A percentile compares a stretch with the other conserved stretches of the same genome.
These are phyloP conservation scores for Chelon labrosus DNA, from an alignment of 2,797 vertebrate species.

Conservation along the genomic window DNA sequence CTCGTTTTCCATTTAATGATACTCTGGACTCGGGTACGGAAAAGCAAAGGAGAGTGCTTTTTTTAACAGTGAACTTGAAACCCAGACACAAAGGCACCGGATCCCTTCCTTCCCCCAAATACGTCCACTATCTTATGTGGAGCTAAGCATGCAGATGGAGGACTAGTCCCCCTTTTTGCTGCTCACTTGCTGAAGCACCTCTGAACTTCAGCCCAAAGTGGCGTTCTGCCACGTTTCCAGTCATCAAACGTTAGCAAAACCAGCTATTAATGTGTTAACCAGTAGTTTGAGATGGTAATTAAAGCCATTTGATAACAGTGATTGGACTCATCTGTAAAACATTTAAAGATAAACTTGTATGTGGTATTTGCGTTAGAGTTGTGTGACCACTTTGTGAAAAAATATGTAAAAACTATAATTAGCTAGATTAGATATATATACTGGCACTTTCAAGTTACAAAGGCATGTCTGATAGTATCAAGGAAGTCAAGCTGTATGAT, in stretches of 20 bases:
- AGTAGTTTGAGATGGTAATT: neutral
- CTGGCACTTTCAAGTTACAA: no score
- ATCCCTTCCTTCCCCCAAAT: slow-evolving; percentile 51
- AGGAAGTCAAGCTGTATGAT: neutral
- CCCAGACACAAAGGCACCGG: slow-evolving; percentile 74
- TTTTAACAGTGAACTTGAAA: slow-evolving; percentile 66
- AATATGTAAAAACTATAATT: neutral
- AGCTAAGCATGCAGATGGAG: slow-evolving; percentile 22
- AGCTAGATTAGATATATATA: neutral
- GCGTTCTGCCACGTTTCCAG: slow-evolving; percentile 2
- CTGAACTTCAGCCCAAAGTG: neutral
- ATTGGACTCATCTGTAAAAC: neutral
- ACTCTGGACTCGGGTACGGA: slow-evolving; percentile 73
- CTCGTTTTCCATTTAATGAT: slow-evolving; percentile 61
- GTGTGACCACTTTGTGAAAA: no score
- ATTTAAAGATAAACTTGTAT: no score
- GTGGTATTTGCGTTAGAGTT: no score
- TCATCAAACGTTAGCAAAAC: neutral
- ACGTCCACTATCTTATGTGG: slow-evolving; percentile 48
- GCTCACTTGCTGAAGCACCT: neutral
- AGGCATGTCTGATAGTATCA: no score
- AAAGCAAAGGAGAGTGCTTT: slow-evolving; percentile 64
- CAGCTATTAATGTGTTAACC: neutral
- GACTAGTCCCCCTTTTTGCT: neutral
- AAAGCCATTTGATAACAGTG: neutral